Evolutionary conservation across 1,140 invertebrate species (phyloP), one percentile per base, ranked within the genome.

Genomic region (Goniozus legneri): DNA sequence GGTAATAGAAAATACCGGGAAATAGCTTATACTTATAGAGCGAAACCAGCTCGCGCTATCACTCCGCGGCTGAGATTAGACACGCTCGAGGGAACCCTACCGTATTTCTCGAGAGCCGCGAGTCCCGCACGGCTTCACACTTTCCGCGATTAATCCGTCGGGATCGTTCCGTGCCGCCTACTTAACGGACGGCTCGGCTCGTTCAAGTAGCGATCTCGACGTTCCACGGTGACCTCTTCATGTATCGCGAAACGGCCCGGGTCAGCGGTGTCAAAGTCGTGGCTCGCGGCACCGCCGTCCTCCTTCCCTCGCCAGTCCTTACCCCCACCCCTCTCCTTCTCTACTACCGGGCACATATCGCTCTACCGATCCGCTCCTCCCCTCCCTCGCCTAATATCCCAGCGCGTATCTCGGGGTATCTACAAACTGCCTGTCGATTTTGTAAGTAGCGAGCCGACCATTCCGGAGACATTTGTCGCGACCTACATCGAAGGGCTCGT

Each of bases 181-280:
- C 56, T 54, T 56, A 60, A 56, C 49, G 52, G 60, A 56, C 49
- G 54, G 50, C 37, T 47, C 42, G 43, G 50, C 46, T 47, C 58
- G 60, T 54, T 54, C 52, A 58, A 64, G 64, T 64, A 65, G 64
- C 62, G 52, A 60, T 61, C 54, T 42, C 52, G 56, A 48, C 54
- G 53, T 62, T 62, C 54, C 27, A 32, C 52, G 34, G 53, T 60
- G 62, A 62, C 62, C 60, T 54, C 58, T 62, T 62, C 60, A 61
- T 66, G 64, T 66, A 66, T 64, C 62, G 58, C 40, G 64, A 61
- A 66, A 65, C 64, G 58, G 36, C 64, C 54, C 19, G 54, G 64
- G 64, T 66, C 64, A 65, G 16, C 37, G 54, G 50, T 63, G 64
- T 66, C 64, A 66, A n/a, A 66, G 54, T 66, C 64, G 64, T 66